Evolutionary conservation across 2,888 invertebrate genomes (phyloP), one percentile per base, ranked within the genome.

Genomic region (Luffia ferchaultella): DNA sequence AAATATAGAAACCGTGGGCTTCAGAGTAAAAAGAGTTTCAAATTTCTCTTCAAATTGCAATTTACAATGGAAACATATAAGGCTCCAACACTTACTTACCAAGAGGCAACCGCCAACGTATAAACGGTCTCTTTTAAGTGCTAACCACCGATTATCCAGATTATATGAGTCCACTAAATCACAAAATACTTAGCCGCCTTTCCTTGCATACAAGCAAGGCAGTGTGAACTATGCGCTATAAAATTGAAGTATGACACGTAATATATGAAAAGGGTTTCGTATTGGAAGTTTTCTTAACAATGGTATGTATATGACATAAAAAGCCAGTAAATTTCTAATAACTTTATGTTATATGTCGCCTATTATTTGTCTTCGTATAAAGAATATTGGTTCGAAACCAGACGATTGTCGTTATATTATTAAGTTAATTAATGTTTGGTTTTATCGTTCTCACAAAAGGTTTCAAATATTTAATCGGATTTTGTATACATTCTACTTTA

Each of bases 211-310:
- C 48, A 56, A 61, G 61, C 57, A 61, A 61, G 61, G 18, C 61
- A 56, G 59, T 65, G 63, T 73, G 79, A 78, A 79, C 79, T 78
- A 80, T 74, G 77, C 76, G 73, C 80, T 76, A 76, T 79, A 80
- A 82, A 79, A 72, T 79, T 80, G 76, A 80, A 74, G 76, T 67
- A 78, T 76, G 65, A 69, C 72, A 62, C 60, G 67, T 65, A 48
- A 48, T 68, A 70, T 64, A 76, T 67, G 41, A 75, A 74, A 78
- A 70, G 71, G 70, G 65, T 62, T 62, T 62, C 64, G 70, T 71
- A 73, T 76, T 71, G 72, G 67, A 73, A 70, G 69, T 63, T 57
- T 60, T 57, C 67, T 57, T 67, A 68, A 76, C 74, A 76, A 74
- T 30, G 12, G 30, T 3, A 7, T 12, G 12, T 30, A 30, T 12